Evolutionary conservation across 2,888 invertebrate genomes (phyloP), one percentile per base, ranked within the genome.

Genomic region (Pollenia griseotomentosa): DNA sequence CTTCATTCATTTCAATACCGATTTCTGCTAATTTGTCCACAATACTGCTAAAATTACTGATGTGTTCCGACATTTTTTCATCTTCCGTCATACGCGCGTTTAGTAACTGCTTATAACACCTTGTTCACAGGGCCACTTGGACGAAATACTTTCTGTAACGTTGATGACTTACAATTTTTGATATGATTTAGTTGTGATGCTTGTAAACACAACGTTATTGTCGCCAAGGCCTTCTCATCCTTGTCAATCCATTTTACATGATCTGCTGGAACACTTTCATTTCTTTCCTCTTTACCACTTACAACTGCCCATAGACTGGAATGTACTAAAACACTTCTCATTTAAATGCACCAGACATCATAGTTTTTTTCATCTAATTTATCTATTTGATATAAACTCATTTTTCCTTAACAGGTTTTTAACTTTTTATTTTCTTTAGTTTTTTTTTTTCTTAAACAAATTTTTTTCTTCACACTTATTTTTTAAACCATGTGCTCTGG

Each of bases 121-220:
- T 88, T 85, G 33, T 77, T 75, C 0, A 80, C 68, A 23, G 85
- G 87, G 7, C 75, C 85, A 33, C 83, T 85, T 44, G 87, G 87
- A n/a, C 73, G 44, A 68, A 86, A 80, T n/a, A 80, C 57, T 8
- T 77, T 63, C 46, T 55, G 23, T n/a, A 88, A 63, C 33, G 61
- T 12, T 10, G 86, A 83, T 11, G 88, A 84, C 55, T 83, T 86
- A 53, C 86, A 84, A 46, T 77, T 83, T 61, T 87, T 83, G 6
- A 88, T 83, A 19, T 88, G 73, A n/a, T 65, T 61, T 2, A 85
- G 23, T 33, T 88, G 85, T 6, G 78, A 61, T 23, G 85, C 83
- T 23, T 73, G 61, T 11, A 87, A 66, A 10, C 81, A 57, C 9
- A 87, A 19, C 12, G 68, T 74, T n/a, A 87, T 75, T 23, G 71